Percentiles rank a stretch among this genome's conserved stretches.
These are phyloP conservation scores for Eristalis arbustorum DNA, from an alignment of 2,888 invertebrate species.

Conservation along the genomic window DNA sequence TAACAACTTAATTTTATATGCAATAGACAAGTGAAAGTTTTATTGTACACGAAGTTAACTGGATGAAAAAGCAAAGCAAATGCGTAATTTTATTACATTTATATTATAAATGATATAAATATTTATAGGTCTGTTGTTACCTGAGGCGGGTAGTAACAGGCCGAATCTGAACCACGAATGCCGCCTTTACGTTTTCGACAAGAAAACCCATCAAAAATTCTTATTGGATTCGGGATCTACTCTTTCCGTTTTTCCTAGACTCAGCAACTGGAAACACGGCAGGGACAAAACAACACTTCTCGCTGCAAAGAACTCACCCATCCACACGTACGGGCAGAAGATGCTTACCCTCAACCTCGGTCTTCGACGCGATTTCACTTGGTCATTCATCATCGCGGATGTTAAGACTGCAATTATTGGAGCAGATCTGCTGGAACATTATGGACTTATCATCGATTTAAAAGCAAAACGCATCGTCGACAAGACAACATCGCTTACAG, in stretches of 20 bases:
- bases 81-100: too few species aligned
- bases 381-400: not conserved
- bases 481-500: too few species aligned
- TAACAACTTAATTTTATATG: too few species aligned
- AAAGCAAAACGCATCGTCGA: not conserved
- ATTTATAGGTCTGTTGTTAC: not conserved
- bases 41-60: too few species aligned
- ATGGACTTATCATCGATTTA: not conserved
- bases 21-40: too few species aligned
- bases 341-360: not conserved
- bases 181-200: not conserved
- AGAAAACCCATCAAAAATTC: not conserved
- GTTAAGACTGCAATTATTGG: not conserved
- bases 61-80: too few species aligned
- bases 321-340: too few species aligned
- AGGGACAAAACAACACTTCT: too few species aligned
- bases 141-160: not conserved
- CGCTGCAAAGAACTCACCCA: too few species aligned
- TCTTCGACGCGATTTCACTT: not conserved
- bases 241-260: not conserved
- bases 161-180: not conserved
- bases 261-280: too few species aligned
- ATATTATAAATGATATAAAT: too few species aligned
- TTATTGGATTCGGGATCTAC: not conserved
- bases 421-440: not conserved